Base-by-base conservation (phyloP, 1,140 invertebrate genomes). In the Drosophila nebulosa region DNA sequence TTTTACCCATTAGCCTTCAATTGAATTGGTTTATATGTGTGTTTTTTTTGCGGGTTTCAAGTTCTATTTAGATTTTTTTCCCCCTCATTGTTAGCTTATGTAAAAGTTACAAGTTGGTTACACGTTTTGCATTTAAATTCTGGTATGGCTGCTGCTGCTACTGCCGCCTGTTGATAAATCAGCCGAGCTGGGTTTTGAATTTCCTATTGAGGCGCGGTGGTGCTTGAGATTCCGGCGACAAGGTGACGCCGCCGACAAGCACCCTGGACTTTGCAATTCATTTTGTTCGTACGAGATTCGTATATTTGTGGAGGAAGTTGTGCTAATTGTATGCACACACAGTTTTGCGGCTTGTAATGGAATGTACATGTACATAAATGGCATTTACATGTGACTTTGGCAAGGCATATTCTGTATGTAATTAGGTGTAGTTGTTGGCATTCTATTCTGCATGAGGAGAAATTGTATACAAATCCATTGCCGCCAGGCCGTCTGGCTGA, bases 41-140 rank as follows among this genome's bases (percentile, higher is more conserved):
- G 70, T 78, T 51, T 53, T 56, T 62, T 79, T 79, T 73, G 69
- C 62, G 42, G 55, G 39, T 68, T 65, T 66, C 61, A 39, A 85
- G 65, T 78, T 86, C 80, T 85, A 85, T 65, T 69, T 75, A 16
- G 5, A 6, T 42, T 18, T 51, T 35, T 61, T 64, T 59, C 52
- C 24, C 46, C 61, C 7, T 46, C 14, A 21, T 46, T 46, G 39
- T 69, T 18, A 36, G 53, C n/a, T 77, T 86, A 86, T 85, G 77
- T 85, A 85, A 85, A 85, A 67, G 32, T 67, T 60, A 77, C 69
- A 77, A 86, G 74, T 63, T 69, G 57, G 52, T 74, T 80, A 85
- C 80, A 86, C 80, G 81, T 84, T 84, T 86, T 65, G 73, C 77
- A 86, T 86, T 72, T 16, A 69, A 86, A 86, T 80, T 42, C 32